phyloP scores from a whole-genome alignment of 2,888 invertebrate genomes.

The Tipula helvola region DNA sequence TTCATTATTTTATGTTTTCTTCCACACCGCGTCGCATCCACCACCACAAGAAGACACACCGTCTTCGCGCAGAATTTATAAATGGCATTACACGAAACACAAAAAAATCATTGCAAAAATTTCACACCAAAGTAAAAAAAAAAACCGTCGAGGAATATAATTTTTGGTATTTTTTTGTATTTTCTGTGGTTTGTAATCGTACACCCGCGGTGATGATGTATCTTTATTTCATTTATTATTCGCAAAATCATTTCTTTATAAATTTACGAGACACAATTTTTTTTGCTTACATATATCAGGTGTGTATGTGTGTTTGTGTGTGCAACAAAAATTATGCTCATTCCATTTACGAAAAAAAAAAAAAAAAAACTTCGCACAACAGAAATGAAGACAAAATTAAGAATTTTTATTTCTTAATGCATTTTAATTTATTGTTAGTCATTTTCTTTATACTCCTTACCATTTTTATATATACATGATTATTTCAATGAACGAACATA shows the following conservation, averaged over 20 bases:
- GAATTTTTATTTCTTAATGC: neutral
- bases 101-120: neutral
- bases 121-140: neutral
- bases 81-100: neutral
- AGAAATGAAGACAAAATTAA: neutral
- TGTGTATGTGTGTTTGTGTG: neutral
- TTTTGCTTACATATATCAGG: neutral
- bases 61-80: neutral
- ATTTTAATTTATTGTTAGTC: constrained; percentile 4
- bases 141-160: neutral
- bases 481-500: neutral
- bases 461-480: neutral
- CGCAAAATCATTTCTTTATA: neutral
- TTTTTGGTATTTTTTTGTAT: neutral
- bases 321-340: neutral
- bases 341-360: neutral
- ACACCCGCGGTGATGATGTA: constrained; percentile 4
- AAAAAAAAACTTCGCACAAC: neutral
- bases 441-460: neutral
- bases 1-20: neutral
- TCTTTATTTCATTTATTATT: neutral
- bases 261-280: neutral
- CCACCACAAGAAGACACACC: neutral
- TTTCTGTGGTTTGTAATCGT: neutral
- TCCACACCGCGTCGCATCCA: neutral